Percentiles rank a stretch among this genome's conserved stretches.
Evolutionary conservation across 1,140 invertebrate species (phyloP).

Genomic region (Prorops nasuta): DNA sequence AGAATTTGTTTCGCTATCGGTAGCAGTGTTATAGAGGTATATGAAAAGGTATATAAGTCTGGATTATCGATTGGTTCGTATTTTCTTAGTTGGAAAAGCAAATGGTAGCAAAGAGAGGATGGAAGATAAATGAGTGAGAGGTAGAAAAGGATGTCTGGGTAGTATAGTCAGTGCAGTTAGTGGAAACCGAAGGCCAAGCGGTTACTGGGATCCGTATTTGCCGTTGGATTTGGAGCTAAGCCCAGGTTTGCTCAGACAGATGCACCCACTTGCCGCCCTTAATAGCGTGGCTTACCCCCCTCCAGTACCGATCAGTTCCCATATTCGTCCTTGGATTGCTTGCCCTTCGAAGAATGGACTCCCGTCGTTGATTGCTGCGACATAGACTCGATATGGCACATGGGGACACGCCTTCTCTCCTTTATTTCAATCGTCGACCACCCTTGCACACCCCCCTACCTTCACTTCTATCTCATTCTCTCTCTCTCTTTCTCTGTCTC

Average conservation of each 20-base stretch:
- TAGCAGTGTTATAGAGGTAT: no score
- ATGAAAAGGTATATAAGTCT: no score
- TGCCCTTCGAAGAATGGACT: conserved; percentile 14
- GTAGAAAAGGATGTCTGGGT: no score
- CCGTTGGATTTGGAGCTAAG: conserved; percentile 40
- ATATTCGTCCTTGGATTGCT: conserved; percentile 18
- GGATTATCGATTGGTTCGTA: no score
- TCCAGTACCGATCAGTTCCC: conserved; percentile 14
- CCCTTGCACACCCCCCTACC: conserved; percentile 2
- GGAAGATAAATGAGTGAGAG: not conserved
- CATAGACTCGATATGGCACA: conserved; percentile 9
- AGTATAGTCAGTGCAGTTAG: no score
- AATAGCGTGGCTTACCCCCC: conserved; percentile 39
- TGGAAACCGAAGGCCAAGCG: no score
- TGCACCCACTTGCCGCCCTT: conserved; percentile 40
- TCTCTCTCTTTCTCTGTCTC: no score
- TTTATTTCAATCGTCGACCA: conserved; percentile 31
- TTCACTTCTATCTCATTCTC: no score
- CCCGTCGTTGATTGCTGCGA: conserved; percentile 13
- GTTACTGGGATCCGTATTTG: conserved; percentile 27
- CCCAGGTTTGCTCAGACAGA: conserved; percentile 42
- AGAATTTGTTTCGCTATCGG: no score
- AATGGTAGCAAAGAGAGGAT: not conserved
- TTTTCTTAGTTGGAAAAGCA: no score
- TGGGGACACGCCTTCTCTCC: conserved; percentile 4